These are phyloP conservation scores for Pedetes capensis DNA, from an alignment of 2,113 vertebrate species.

Conservation along the genomic window DNA sequence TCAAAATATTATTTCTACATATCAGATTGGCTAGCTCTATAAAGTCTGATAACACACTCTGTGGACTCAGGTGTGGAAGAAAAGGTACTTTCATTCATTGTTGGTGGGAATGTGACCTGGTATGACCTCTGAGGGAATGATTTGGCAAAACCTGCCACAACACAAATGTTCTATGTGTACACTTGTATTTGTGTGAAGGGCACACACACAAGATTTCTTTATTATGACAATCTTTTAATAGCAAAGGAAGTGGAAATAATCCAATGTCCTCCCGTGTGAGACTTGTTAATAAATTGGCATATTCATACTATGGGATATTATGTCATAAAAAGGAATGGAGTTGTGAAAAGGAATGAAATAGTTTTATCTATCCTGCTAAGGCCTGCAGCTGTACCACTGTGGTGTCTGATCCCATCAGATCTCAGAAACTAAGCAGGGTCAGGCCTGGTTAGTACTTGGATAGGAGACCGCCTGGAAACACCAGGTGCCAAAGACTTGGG, in stretches of 20 bases:
- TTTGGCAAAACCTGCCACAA: not conserved
- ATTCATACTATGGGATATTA: not conserved
- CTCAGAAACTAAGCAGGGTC: too few relatives aligned
- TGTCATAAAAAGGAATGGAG: not conserved
- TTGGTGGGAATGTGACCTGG: not conserved
- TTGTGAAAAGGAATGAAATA: conserved; percentile 2
- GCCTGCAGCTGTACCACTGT: too few relatives aligned
- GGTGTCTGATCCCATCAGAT: too few relatives aligned
- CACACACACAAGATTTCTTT: not conserved
- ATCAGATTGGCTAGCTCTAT: not conserved
- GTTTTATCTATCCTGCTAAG: not conserved
- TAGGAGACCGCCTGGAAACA: too few relatives aligned
- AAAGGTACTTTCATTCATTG: not conserved
- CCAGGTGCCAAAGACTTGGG: too few relatives aligned
- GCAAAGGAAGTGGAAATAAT: not conserved
- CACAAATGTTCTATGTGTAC: not conserved
- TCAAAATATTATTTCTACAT: conserved; percentile 1
- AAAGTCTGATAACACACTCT: not conserved
- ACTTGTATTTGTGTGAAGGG: not conserved
- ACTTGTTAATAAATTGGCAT: not conserved
- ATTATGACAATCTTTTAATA: not conserved
- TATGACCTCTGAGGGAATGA: not conserved
- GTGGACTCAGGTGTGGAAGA: not conserved
- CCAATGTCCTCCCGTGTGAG: not conserved
- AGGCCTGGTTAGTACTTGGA: too few relatives aligned